These are phyloP conservation scores for Papilio demoleus DNA, from an alignment of 2,888 invertebrate genomes.

Conservation along the genomic window DNA sequence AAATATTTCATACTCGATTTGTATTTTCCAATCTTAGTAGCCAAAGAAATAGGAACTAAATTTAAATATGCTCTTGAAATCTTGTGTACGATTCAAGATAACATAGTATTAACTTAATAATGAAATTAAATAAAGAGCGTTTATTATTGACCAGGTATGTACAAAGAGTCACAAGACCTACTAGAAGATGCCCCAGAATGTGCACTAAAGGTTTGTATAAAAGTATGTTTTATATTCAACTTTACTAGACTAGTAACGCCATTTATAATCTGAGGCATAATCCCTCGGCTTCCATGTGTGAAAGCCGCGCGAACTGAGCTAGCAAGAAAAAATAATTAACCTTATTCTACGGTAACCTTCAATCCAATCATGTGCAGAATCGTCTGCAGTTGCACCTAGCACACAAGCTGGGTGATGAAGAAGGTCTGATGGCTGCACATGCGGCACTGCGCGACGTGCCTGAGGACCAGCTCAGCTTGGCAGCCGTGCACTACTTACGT, in stretches of 20 bases:
- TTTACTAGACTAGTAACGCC: not conserved
- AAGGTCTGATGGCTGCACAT: slow-evolving; percentile 91
- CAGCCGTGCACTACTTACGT: slow-evolving; percentile 97
- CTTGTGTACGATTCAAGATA: no score
- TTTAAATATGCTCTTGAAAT: no score
- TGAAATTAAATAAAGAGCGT: not conserved
- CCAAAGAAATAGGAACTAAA: no score
- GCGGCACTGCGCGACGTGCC: slow-evolving; percentile 93
- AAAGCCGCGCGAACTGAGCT: not conserved
- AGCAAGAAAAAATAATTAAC: not conserved
- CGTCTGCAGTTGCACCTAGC: slow-evolving; percentile 96
- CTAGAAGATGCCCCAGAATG: slow-evolving; percentile 86
- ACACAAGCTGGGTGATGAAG: slow-evolving; percentile 96
- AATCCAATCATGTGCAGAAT: slow-evolving; percentile 74
- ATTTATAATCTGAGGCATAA: not conserved
- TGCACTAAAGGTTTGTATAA: slow-evolving; percentile 77
- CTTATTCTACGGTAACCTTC: not conserved
- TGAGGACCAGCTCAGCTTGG: slow-evolving; percentile 97
- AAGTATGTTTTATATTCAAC: not conserved
- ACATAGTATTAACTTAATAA: no score
- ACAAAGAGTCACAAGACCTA: slow-evolving; percentile 86
- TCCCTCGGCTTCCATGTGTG: not conserved
- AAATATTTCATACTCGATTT: no score
- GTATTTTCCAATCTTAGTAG: no score
- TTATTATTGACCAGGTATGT: slow-evolving; percentile 76